Base-by-base conservation (phyloP, 2,113 vertebrate species). In the Scolopax mira region DNA sequence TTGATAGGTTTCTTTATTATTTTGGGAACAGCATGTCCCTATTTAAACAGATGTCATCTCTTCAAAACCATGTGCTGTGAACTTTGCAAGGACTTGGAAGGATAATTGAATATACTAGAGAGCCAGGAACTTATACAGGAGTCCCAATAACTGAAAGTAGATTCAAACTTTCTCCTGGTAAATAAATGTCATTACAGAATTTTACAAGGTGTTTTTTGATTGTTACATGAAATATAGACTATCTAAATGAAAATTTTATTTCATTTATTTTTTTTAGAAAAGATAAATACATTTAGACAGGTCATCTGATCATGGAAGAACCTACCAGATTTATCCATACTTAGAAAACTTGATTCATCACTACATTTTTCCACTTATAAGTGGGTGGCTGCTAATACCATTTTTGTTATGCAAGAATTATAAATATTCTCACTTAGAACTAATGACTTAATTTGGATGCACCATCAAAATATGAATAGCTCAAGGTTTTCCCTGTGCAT, bases 341-440 rank as follows among this genome's bases (percentile, higher is more conserved):
- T 44, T 51, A 60, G 25, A 54, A 86, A 80, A 58, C 39, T 42
- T 74, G 35, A 74, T 94, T 92, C 77, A 75, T 75, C 11, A 16
- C 41, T 70, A 52, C 72, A 13, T 61, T 87, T 93, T 88, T 86
- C 65, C 52, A 24, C 74, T 60, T 72, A 24, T 1, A 41, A 44
- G 80, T 87, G 66, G 89, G 91, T 52, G 80, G 91, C 48, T 90
- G 55, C 89, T 91, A 91, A 91, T 65, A 52, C 33, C 44, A 51
- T 2, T 83, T 90, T 82, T 85, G 49, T 88, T 93, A 95, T 61
- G 48, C 85, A 94, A 91, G 85, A 85, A 93, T 79, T 90, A 78
- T 61, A 93, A 94, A 82, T 83, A 90, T 70, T 79, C 89, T 90
- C 58, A 55, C 75, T 85, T 93, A 84, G 65, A 96, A 60, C 39